Percentiles rank a stretch among this genome's conserved stretches.
Conservation (phyloP, 2,888 invertebrate genomes). For the Eupeodes latifasciatus region DNA sequence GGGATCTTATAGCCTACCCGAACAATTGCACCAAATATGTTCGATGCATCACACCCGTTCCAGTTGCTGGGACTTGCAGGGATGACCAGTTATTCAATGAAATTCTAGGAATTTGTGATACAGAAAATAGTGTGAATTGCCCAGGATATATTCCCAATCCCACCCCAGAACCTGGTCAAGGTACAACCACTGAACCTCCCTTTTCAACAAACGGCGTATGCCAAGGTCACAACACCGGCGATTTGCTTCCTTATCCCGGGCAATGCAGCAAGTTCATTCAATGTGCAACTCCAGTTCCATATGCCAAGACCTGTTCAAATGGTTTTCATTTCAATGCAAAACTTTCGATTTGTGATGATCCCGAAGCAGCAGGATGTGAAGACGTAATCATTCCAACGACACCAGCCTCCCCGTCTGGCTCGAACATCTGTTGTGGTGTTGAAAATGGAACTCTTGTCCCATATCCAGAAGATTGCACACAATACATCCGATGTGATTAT, state of each 20-base stretch:
- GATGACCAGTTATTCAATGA: slow-evolving; percentile 78
- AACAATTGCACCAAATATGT: slow-evolving; percentile 72
- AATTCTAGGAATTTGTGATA: slow-evolving; percentile 78
- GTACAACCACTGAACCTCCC: neutral
- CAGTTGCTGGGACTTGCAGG: slow-evolving; percentile 77
- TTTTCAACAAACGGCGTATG: slow-evolving; percentile 68
- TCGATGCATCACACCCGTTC: slow-evolving; percentile 69
- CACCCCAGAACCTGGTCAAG: slow-evolving; percentile 11
- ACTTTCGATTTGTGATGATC: slow-evolving; percentile 72
- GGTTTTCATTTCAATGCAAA: slow-evolving; percentile 69
- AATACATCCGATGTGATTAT: slow-evolving; percentile 77
- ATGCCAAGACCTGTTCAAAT: slow-evolving; percentile 57
- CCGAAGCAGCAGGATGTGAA: slow-evolving; percentile 67
- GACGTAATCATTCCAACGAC: slow-evolving; percentile 10
- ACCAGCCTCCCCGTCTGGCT: neutral
- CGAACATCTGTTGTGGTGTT: slow-evolving; percentile 57
- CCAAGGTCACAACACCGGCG: slow-evolving; percentile 54
- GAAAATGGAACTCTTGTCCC: slow-evolving; percentile 47
- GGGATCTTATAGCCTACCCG: slow-evolving; percentile 72
- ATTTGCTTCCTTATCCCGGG: slow-evolving; percentile 71
- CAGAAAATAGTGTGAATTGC: slow-evolving; percentile 78
- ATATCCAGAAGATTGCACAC: slow-evolving; percentile 67
- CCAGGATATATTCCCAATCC: slow-evolving; percentile 35
- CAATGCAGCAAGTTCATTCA: slow-evolving; percentile 73
- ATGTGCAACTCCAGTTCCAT: slow-evolving; percentile 74